Evolutionary conservation across 2,113 vertebrate genomes (phyloP), one percentile per base, ranked within the genome.

Genomic region (Cettia cetti): DNA sequence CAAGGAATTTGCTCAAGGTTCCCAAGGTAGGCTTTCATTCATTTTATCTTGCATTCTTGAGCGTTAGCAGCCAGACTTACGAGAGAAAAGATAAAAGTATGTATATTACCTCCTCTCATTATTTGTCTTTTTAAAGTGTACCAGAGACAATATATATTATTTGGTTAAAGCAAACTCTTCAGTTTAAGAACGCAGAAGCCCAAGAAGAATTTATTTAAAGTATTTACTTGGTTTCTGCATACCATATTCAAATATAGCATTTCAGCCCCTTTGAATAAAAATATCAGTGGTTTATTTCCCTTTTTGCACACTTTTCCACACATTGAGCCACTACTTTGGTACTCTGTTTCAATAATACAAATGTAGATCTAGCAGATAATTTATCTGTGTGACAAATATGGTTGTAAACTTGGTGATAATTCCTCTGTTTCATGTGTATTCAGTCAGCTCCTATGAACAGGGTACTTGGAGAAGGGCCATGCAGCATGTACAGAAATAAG

Each of bases 1-100:
- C 77, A 94, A 96, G 88, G 96, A 97, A 97, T 96, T 97, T 89
- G 74, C 83, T 93, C 85, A 96, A 91, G 94, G 81, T 97, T 95
- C 84, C 84, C 74, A 86, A 65, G 30, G 69, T 40, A 79, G 89
- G 61, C 47, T 91, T 75, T 92, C 72, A 77, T 92, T 97, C 90
- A 94, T 86, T 97, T 97, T 87, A 69, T 63, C 31, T 92, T 96
- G 39, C 92, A 92, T 97, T 97, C 93, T 91, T 97, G 88, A 96
- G 74, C 68, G 82, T 77, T 95, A 97, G 92, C 91, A 96, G 70
- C 93, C 87, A 87, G 71, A 92, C 89, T 90, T 96, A 79, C 3
- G 4, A 95, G 76, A 97, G 70, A 86, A 95, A 45, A 96, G 75
- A 95, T 93, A 93, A 82, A 96, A 97, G 52, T 86, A 54, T 94